Conservation (phyloP, 2,888 invertebrate species). For the Yponomeuta evonymella region DNA sequence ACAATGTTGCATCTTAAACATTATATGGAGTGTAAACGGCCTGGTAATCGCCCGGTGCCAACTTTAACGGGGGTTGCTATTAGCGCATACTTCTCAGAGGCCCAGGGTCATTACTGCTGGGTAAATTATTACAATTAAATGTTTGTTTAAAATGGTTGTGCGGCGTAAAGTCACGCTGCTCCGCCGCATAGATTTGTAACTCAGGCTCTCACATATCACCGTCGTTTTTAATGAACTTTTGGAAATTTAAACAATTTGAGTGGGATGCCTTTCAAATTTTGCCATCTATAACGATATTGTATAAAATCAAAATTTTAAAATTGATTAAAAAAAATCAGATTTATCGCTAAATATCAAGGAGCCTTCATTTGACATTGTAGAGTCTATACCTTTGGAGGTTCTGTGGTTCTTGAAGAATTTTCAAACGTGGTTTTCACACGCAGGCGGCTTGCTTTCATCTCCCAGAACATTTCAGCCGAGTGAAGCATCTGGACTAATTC, state of each 20-base stretch:
- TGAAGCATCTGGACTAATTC: not conserved
- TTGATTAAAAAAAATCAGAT: no score
- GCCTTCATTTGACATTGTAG: not conserved
- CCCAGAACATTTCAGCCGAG: slow-evolving; percentile 1
- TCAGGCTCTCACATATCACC: no score
- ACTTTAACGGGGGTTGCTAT: slow-evolving; percentile 12
- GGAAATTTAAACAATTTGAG: no score
- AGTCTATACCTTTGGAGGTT: not conserved
- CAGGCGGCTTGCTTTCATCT: not conserved
- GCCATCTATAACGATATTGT: no score
- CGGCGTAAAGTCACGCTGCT: not conserved
- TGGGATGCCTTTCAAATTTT: no score
- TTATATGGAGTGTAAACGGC: not conserved
- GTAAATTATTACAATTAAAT: slow-evolving; percentile 6
- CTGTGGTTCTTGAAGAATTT: no score
- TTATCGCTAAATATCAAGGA: no score
- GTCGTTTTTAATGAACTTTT: no score
- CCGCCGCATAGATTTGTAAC: not conserved
- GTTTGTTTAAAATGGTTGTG: slow-evolving; percentile 8
- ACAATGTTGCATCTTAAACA: not conserved
- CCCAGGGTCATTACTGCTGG: not conserved
- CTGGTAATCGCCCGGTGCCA: slow-evolving; percentile 5
- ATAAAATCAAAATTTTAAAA: no score
- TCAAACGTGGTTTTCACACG: not conserved
- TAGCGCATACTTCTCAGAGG: slow-evolving; percentile 10